phyloP scores from a whole-genome alignment of 2,797 vertebrate species.

The Nyctibius grandis region DNA sequence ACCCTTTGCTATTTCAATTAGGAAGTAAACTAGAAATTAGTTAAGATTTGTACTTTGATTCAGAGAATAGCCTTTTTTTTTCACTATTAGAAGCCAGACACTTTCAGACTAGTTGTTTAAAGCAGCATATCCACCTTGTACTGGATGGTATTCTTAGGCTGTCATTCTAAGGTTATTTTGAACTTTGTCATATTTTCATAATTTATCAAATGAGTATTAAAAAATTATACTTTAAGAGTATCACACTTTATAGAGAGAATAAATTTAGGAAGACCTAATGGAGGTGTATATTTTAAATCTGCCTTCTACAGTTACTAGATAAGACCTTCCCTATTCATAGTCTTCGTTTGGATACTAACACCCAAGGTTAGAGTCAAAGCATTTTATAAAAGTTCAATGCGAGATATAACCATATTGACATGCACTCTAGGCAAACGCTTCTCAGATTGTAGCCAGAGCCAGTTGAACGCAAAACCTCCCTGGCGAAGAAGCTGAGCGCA shows the following conservation, averaged over 20 bases:
- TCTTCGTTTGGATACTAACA: background rate
- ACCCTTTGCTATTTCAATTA: background rate
- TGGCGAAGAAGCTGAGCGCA: background rate
- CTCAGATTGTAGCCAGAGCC: background rate
- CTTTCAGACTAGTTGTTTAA: background rate
- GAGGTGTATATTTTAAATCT: background rate
- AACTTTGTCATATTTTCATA: background rate
- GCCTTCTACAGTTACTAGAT: background rate
- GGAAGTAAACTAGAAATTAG: background rate
- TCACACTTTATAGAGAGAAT: background rate
- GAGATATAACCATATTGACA: background rate
- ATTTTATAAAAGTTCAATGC: background rate
- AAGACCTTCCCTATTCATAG: background rate
- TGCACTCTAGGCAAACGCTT: accelerated
- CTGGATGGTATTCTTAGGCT: background rate
- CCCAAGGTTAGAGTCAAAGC: background rate
- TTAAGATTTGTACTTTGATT: background rate
- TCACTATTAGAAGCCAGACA: background rate
- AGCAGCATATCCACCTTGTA: background rate
- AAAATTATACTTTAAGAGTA: background rate
- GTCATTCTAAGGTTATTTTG: background rate
- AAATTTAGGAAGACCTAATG: background rate
- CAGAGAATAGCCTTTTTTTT: background rate
- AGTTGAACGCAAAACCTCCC: background rate
- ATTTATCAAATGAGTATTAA: background rate